Percentiles rank a stretch among this genome's conserved stretches.
These are phyloP conservation scores for Agrilus biguttatus DNA, from an alignment of 2,888 invertebrate genomes.

Conservation along the genomic window DNA sequence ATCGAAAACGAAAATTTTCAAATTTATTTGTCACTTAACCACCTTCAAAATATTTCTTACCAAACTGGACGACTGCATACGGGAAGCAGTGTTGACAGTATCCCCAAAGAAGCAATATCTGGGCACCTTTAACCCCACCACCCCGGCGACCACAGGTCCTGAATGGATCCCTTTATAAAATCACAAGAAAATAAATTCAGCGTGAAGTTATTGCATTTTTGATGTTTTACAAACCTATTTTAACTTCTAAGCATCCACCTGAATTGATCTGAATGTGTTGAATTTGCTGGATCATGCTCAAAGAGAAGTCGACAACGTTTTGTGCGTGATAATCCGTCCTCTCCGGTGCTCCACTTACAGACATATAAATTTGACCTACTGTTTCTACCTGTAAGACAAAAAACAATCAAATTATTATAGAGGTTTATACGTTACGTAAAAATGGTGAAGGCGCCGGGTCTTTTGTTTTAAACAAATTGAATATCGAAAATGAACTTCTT, in stretches of 20 bases:
- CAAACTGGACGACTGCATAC: conserved; percentile 64
- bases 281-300: conserved; percentile 57
- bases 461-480: neutral
- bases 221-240: conserved; percentile 46
- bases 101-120: conserved; percentile 84
- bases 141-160: conserved; percentile 77
- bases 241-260: conserved; percentile 42
- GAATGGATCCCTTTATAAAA: conserved; percentile 57
- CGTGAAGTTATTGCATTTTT: too few relatives aligned
- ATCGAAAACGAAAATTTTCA: conserved; percentile 9
- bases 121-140: conserved; percentile 72
- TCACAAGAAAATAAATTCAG: too few relatives aligned
- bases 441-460: too few relatives aligned
- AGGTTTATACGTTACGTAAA: too few relatives aligned
- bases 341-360: conserved; percentile 80
- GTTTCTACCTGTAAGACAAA: conserved; percentile 61
- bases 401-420: conserved; percentile 7
- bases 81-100: conserved; percentile 80
- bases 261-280: conserved; percentile 48
- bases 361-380: conserved; percentile 85
- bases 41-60: conserved; percentile 24
- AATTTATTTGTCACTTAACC: too few relatives aligned
- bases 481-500: neutral
- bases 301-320: conserved; percentile 62
- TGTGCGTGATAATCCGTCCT: conserved; percentile 56